These are phyloP conservation scores for Lophura nycthemera DNA, from an alignment of 2,113 vertebrate species.

Conservation along the genomic window DNA sequence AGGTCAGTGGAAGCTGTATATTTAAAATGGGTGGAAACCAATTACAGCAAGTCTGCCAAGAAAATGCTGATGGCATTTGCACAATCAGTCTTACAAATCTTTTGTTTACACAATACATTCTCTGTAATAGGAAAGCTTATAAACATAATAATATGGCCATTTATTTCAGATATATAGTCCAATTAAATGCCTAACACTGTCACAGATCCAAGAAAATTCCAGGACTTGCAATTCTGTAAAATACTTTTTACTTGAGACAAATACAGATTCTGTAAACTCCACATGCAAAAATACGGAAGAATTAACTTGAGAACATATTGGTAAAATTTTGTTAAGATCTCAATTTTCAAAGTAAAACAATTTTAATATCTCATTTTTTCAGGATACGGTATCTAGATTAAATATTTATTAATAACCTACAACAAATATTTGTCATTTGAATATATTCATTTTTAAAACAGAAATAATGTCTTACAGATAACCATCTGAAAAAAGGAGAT, in stretches of 20 bases:
- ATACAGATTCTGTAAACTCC: not conserved
- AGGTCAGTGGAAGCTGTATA: not conserved
- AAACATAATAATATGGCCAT: not conserved
- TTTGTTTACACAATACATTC: not conserved
- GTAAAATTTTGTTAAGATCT: not conserved
- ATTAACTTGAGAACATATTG: not conserved
- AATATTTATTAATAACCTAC: not conserved
- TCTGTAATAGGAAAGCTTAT: not conserved
- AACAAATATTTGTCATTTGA: not conserved
- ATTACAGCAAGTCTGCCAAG: not conserved
- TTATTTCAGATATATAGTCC: not conserved
- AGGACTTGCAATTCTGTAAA: not conserved
- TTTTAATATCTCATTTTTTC: not conserved
- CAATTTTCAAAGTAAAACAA: not conserved
- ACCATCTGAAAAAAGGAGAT: not conserved
- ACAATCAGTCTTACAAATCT: not conserved
- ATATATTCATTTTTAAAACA: not conserved
- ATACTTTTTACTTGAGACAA: not conserved
- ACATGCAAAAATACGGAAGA: not conserved
- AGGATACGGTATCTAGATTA: not conserved
- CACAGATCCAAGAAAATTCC: not conserved
- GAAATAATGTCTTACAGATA: not conserved
- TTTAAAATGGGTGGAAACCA: not conserved
- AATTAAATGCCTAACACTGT: not conserved
- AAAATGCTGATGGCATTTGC: not conserved